Evolutionary conservation across 2,888 invertebrate species (phyloP).

Genomic region (Scaeva pyrastri): DNA sequence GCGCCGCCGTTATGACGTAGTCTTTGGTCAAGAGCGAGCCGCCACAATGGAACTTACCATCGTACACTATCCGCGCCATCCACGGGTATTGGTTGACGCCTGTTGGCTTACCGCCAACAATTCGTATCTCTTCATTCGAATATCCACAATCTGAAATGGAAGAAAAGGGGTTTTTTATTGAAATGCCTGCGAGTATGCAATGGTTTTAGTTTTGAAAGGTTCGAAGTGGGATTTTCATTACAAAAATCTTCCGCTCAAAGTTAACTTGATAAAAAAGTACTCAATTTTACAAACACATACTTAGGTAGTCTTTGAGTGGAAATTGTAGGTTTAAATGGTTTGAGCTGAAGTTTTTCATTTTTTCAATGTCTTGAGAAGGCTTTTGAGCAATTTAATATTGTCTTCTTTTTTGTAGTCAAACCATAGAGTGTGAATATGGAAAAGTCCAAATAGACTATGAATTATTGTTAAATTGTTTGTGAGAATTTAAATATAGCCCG

Average conservation of each 20-base stretch:
- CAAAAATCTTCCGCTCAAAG: not conserved
- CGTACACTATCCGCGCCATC: slow-evolving; percentile 93
- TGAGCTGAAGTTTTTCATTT: no score
- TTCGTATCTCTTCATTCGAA: slow-evolving; percentile 93
- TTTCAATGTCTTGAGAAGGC: no score
- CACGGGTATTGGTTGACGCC: slow-evolving; percentile 94
- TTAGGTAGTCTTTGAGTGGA: no score
- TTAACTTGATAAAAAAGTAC: not conserved
- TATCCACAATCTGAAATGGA: slow-evolving; percentile 90
- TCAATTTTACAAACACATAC: slow-evolving; percentile 1
- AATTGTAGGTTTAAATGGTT: no score
- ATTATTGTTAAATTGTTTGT: no score
- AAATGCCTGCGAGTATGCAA: slow-evolving; percentile 61
- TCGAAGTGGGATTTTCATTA: not conserved
- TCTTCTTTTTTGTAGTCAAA: no score
- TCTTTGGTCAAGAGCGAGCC: slow-evolving; percentile 92
- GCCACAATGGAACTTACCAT: slow-evolving; percentile 95
- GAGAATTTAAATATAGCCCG: no score
- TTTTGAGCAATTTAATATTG: no score
- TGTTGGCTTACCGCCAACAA: slow-evolving; percentile 93
- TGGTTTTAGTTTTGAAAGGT: not conserved
- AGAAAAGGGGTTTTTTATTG: slow-evolving; percentile 14
- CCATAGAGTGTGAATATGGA: no score
- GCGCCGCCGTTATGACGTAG: slow-evolving; percentile 94
- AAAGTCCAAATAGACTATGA: no score